phyloP scores from a whole-genome alignment of 2,113 vertebrate species.

The Artemisiospiza belli region DNA sequence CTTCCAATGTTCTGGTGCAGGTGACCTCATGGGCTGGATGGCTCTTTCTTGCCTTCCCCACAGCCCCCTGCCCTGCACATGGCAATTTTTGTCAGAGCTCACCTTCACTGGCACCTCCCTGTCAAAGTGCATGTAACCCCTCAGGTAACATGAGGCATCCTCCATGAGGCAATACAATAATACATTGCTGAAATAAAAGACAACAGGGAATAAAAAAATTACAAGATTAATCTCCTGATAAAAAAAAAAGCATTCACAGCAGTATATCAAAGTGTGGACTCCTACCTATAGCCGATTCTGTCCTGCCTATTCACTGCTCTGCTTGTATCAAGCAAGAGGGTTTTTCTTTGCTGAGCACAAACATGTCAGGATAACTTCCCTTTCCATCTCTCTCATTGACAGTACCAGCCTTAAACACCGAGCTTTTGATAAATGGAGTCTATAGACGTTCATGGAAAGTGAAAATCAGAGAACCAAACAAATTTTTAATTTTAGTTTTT shows the following conservation, averaged over 20 bases:
- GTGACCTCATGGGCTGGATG: background rate
- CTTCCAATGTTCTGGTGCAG: background rate
- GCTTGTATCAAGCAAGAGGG: background rate
- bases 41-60: background rate
- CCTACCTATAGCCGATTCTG: background rate
- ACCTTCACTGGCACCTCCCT: background rate
- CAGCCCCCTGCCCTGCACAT: fast-evolving
- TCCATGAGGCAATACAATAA: background rate
- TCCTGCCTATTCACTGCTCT: background rate
- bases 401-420: background rate
- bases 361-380: background rate
- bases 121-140: background rate
- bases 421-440: background rate
- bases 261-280: background rate
- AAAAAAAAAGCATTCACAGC: background rate
- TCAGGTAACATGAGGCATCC: no score
- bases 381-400: background rate
- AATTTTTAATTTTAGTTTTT: background rate
- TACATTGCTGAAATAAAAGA: background rate
- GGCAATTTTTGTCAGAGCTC: background rate
- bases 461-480: background rate
- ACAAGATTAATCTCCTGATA: background rate
- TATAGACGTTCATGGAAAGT: background rate
- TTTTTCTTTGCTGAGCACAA: background rate
- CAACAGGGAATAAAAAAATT: background rate